Conservation (phyloP, 2,888 invertebrate genomes). For the Chironomus riparius region DNA sequence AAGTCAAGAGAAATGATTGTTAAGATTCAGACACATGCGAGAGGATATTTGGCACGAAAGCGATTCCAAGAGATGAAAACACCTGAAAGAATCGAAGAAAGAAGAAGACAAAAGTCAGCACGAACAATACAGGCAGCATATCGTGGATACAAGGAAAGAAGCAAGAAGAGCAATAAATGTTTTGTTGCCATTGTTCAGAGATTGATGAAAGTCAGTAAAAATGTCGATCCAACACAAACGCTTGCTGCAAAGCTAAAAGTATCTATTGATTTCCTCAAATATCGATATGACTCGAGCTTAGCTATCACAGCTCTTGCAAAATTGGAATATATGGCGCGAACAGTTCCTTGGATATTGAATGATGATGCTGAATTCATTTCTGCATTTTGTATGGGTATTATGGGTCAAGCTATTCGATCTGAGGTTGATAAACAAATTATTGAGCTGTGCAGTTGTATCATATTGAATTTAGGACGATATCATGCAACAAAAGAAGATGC, state of each 20-base stretch:
- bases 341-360: constrained; percentile 39
- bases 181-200: constrained; percentile 30
- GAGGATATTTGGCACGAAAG: constrained; percentile 47
- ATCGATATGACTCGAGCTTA: constrained; percentile 36
- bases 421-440: constrained; percentile 42
- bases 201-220: constrained; percentile 25
- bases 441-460: constrained; percentile 44
- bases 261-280: constrained; percentile 37
- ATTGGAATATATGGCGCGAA: constrained; percentile 36
- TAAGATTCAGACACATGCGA: constrained; percentile 43
- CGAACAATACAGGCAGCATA: constrained; percentile 54
- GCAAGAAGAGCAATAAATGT: constrained; percentile 30
- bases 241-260: constrained; percentile 36
- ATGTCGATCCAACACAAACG: constrained; percentile 33
- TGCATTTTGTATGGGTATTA: constrained; percentile 41
- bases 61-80: constrained; percentile 44
- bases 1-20: constrained; percentile 37
- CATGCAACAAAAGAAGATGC: constrained; percentile 50
- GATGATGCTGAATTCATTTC: constrained; percentile 39
- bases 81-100: constrained; percentile 42
- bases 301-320: constrained; percentile 35
- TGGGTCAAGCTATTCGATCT: constrained; percentile 43
- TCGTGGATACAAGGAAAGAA: constrained; percentile 45
- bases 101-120: constrained; percentile 47
- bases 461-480: constrained; percentile 59